These are phyloP conservation scores for Staurois parvus DNA, from an alignment of 2,797 vertebrate species.

Conservation along the genomic window DNA sequence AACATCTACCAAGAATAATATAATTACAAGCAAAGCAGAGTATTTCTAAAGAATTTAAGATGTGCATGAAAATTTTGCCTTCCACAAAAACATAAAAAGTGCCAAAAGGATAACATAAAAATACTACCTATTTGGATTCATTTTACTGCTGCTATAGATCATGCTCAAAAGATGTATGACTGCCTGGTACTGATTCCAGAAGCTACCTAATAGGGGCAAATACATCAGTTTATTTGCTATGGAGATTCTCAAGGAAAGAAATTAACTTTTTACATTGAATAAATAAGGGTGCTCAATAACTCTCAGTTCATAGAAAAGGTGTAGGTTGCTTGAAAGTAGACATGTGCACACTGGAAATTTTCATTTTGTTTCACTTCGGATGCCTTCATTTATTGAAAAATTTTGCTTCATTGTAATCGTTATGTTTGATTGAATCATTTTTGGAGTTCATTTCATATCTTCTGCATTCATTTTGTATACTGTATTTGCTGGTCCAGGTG, in stretches of 20 bases:
- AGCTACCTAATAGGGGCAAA: not conserved
- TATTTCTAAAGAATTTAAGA: constrained; percentile 31
- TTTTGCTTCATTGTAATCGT: too few species aligned
- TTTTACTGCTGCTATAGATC: not conserved
- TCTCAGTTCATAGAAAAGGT: too few species aligned
- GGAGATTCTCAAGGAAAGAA: not conserved
- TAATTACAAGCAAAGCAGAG: constrained; percentile 28
- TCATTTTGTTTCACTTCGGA: too few species aligned
- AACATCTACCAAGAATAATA: constrained; percentile 33
- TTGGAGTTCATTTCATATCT: too few species aligned
- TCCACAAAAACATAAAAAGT: constrained; percentile 15
- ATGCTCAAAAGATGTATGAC: not conserved
- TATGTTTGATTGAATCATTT: too few species aligned
- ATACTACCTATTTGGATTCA: not conserved
- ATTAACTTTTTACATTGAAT: not conserved
- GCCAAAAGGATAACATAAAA: constrained; percentile 3
- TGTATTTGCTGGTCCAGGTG: too few species aligned
- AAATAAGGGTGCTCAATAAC: too few species aligned
- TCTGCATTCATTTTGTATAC: too few species aligned
- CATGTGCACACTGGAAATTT: too few species aligned
- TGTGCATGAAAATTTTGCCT: constrained; percentile 13
- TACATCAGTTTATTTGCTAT: not conserved
- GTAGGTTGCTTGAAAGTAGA: too few species aligned
- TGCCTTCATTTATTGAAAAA: too few species aligned
- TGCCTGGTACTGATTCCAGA: not conserved